Evolutionary conservation across 2,113 vertebrate genomes (phyloP), one percentile per base, ranked within the genome.

Genomic region (Erpornis zantholeuca): DNA sequence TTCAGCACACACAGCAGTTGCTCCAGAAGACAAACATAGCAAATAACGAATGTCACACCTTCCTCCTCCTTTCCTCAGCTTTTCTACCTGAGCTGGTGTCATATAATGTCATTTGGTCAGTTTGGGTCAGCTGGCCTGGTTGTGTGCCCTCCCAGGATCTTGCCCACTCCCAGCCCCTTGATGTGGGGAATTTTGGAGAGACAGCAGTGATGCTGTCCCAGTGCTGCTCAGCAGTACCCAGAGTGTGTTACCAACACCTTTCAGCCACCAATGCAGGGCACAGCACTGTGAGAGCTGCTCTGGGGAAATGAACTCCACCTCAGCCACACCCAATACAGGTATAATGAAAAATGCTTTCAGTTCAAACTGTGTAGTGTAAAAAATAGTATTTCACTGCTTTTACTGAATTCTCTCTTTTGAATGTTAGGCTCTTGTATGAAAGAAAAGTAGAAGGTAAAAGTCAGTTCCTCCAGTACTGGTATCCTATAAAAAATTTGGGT

Each of bases 251-350:
- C 1, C 70, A 40, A 4, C 50, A 56, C 8, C 24, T 65, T 40
- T 29, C 42, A 65, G 42, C 3, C 8, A 57, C 35, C 52, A 65
- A 0, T 29, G 35, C 44, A 50, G 15, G 42, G 16, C 60, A 25
- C 29, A 65, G 60, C 25, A 21, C 70, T 35, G 35, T 31, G 2
- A 57, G 60, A 8, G 35, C 31, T 7, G 52, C 29, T 40, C 0
- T 25, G 35, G 10, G 44, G 14, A 66, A 31, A 76, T 33, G 35
- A 57, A 21, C 16, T 66, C 7, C 35, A 66, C 31, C 4, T 66
- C 35, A 66, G 17, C 21, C 52, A 86, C 20, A 50, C 21, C 9
- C 21, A 66, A 27, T 36, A 27, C 11, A 42, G 9, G 17, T 99
- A 97, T 38, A 33, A 86, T 45, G 21, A 57, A 52, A 63, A 71